Evolutionary conservation across 1,140 invertebrate genomes (phyloP), one percentile per base, ranked within the genome.

Genomic region (Bombus balteatus): DNA sequence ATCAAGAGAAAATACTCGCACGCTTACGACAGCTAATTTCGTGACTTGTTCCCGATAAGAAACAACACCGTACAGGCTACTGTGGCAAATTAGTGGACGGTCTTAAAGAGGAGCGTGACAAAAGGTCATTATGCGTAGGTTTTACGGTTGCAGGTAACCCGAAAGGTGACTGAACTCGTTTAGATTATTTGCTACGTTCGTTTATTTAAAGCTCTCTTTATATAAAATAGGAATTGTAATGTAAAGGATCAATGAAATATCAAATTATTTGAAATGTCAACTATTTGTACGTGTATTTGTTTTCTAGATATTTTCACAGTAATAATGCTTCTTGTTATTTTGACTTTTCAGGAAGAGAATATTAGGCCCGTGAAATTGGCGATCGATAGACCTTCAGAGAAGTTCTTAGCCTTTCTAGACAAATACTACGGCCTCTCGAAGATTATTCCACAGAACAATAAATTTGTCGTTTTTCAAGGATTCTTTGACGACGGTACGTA

Each of bases 351-450:
- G 97, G 96, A 97, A 84, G 97, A 98, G 94, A 96, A 97, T 85
- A 95, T 97, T 32, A 93, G 94, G 41, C 97, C 98, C 1, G 93
- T 96, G 0, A 97, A 98, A 93, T 95, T 99, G 81, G 98, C 98
- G 1, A 97, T 99, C 87, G 98, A 99, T 94, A 96, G 98, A 78
- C 98, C 98, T 0, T 99, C 98, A 0, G 96, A 97, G 47, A 99
- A 99, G 93, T 97, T 99, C 89, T 95, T 98, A 65, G 96, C 96
- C 34, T 99, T 99, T 94, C 94, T 99, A 1, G 95, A 95, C 22
- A 98, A 98, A 94, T 97, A 99, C 94, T 99, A 98, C 92, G 96
- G 96, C 70, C 95, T 98, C 12, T 94, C 95, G 43, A 95, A 96
- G 74, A 96, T 97, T 34, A 97, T 98, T 90, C 97, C 97, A 18